Evolutionary conservation across 2,797 vertebrate species (phyloP), one percentile per base, ranked within the genome.

Genomic region (Sus cebifrons): DNA sequence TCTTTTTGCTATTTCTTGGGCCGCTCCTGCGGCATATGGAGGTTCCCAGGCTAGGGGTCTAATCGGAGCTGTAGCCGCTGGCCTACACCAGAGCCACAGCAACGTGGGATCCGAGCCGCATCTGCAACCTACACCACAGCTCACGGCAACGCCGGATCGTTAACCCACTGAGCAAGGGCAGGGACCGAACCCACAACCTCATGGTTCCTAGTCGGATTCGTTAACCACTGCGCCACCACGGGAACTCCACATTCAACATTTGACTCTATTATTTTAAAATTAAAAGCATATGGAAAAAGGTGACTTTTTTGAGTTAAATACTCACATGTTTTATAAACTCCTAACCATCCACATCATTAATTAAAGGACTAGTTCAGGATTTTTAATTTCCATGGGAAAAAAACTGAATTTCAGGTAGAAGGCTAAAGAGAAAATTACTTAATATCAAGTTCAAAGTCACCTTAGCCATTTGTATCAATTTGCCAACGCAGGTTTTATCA

Each of bases 401-500:
- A 79, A 92, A 67, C 27, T n/a, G 20, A 89, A 97, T 79, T 96
- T 95, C 81, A 68, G 70, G 73, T 83, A 84, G n/a, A 93, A 97
- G 18, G 29, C 44, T 73, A n/a, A 79, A 97, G n/a, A 94, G 95
- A 23, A 23, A 56, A 93, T 91, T 91, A 96, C 17, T 73, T 92
- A 96, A 92, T 96, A 96, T 96, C 70, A 85, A 96, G 94, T 97
- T 98, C 98, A 99, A 98, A 98, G 98, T 98, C 97, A 98, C 96
- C 94, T 86, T 86, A 89, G 93, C 96, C 91, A 84, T 96, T 96
- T 95, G 75, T 95, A 97, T 83, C 96, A 78, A 95, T 94, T 96
- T 95, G 95, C 96, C 98, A 98, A 97, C 95, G 92, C 96, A 87
- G 94, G 89, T 96, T 98, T 98, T 98, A 98, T 98, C 98, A 98